Conservation (phyloP, 2,888 invertebrate species). For the Pimpla rufipes region DNA sequence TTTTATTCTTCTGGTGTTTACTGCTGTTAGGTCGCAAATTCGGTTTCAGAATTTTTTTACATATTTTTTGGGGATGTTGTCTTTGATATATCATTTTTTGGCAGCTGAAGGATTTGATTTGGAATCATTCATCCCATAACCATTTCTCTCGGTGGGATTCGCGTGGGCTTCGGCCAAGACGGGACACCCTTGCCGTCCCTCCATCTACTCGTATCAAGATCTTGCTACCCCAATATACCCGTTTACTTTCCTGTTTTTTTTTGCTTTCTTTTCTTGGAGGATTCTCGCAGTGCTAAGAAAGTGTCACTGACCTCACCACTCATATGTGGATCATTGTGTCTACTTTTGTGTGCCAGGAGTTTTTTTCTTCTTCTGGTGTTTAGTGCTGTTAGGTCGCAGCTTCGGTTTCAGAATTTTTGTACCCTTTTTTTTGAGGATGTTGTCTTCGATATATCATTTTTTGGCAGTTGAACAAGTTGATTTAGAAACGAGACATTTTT, state of each 20-base stretch:
- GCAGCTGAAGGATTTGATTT: too few species aligned
- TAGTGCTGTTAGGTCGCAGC: neutral
- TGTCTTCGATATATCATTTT: neutral
- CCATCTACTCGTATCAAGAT: conserved; percentile 6
- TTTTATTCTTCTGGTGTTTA: neutral
- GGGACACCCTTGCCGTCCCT: neutral
- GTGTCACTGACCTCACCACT: conserved; percentile 8
- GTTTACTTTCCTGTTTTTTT: neutral
- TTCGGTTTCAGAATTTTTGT: too few species aligned
- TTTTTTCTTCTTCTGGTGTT: neutral
- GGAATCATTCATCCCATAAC: too few species aligned
- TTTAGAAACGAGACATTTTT: too few species aligned
- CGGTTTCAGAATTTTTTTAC: too few species aligned
- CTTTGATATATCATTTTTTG: neutral
- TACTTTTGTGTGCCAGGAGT: neutral
- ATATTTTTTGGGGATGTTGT: too few species aligned
- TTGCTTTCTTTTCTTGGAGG: neutral
- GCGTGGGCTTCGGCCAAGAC: neutral
- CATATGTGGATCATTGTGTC: neutral
- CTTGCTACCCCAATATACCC: conserved; percentile 6
- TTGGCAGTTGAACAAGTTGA: too few species aligned
- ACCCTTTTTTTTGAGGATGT: too few species aligned
- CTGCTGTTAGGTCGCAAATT: too few species aligned
- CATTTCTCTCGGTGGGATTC: neutral
- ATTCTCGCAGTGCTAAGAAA: neutral